A percentile compares a stretch with the other conserved stretches of the same genome.
These are phyloP conservation scores for Aphaenogaster rudis DNA, from an alignment of 1,140 invertebrate genomes.

Conservation along the genomic window DNA sequence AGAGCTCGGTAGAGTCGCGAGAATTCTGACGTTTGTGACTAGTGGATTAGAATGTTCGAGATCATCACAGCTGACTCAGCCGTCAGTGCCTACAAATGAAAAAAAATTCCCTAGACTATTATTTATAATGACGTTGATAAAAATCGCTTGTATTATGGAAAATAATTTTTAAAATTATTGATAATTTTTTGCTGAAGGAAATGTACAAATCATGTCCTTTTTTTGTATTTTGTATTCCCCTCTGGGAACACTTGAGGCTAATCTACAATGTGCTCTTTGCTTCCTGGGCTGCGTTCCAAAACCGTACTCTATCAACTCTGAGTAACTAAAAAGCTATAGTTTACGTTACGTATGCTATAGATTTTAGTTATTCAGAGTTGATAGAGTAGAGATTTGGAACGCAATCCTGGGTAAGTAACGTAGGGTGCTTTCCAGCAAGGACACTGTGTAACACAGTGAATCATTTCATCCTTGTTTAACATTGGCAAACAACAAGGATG, in stretches of 20 bases:
- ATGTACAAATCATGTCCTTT: not conserved
- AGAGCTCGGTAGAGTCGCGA: not conserved
- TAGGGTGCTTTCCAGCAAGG: no score
- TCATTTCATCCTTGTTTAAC: no score
- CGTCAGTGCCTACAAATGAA: not conserved
- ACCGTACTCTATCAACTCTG: no score
- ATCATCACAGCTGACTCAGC: not conserved
- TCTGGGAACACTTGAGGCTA: not conserved
- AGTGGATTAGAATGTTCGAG: conserved; percentile 1
- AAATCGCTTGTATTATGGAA: not conserved
- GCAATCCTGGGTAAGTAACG: no score
- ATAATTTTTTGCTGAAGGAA: not conserved
- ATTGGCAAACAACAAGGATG: no score
- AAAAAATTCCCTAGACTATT: conserved; percentile 31
- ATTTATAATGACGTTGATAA: not conserved
- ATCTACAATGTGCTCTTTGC: not conserved
- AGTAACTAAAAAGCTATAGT: no score
- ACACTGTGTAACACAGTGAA: no score
- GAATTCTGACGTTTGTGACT: conserved; percentile 30
- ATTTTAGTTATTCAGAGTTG: no score
- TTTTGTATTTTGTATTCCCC: not conserved
- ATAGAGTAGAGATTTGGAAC: no score
- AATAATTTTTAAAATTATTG: not conserved
- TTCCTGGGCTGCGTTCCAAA: no score
- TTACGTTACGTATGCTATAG: no score